A percentile compares a stretch with the other conserved stretches of the same genome.
Evolutionary conservation across 1,140 invertebrate genomes (phyloP).

Genomic region (Zaprionus davidi): DNA sequence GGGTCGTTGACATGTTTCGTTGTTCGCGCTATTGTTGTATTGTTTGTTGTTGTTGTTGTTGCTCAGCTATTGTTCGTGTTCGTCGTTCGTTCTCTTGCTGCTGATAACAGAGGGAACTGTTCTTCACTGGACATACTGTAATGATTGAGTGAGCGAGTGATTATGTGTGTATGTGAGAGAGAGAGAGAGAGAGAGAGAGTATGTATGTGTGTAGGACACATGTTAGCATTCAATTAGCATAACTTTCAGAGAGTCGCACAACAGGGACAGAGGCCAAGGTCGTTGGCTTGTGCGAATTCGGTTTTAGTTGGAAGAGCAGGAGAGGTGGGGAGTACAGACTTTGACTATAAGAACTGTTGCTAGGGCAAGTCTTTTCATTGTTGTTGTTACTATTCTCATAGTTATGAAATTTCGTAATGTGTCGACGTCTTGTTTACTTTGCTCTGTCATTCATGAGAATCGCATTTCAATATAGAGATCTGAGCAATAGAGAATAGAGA

Average conservation of each 20-base stretch:
- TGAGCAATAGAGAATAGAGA: background rate
- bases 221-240: constrained; percentile 47
- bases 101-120: constrained; percentile 41
- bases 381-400: constrained; percentile 13
- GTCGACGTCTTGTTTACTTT: background rate
- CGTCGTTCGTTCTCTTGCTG: constrained; percentile 37
- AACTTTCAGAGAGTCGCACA: constrained; percentile 12
- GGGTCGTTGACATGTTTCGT: constrained; percentile 80
- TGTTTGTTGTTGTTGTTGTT: constrained; percentile 40
- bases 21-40: constrained; percentile 51
- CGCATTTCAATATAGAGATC: background rate
- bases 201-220: constrained; percentile 25
- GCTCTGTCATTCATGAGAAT: constrained; percentile 6
- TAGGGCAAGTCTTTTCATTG: background rate
- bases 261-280: constrained; percentile 41
- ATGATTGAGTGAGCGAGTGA: background rate
- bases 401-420: constrained; percentile 20
- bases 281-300: constrained; percentile 32
- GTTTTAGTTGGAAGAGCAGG: background rate
- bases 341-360: constrained; percentile 1
- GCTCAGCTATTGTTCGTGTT: constrained; percentile 58
- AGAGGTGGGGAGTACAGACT: background rate
- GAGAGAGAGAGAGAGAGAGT: background rate
- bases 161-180: background rate
- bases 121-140: constrained; percentile 9